These are phyloP conservation scores for Ammospiza caudacuta DNA, from an alignment of 2,113 vertebrate species.

Conservation along the genomic window DNA sequence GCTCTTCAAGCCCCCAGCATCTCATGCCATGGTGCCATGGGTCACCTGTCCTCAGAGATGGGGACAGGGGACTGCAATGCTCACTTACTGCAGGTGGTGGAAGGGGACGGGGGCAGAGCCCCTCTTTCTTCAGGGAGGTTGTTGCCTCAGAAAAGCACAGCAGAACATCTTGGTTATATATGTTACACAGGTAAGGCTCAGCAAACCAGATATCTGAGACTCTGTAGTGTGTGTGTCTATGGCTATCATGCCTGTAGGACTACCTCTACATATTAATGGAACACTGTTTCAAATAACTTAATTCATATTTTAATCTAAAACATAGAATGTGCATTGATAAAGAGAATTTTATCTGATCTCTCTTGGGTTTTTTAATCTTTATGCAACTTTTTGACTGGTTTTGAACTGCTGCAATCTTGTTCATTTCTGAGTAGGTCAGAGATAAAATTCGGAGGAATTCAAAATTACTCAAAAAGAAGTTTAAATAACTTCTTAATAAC, in stretches of 20 bases:
- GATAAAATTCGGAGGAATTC: neutral
- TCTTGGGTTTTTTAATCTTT: neutral
- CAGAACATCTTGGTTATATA: neutral
- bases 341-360: neutral
- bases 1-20: neutral
- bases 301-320: neutral
- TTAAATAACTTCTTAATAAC: neutral
- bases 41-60: neutral
- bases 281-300: neutral
- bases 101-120: neutral
- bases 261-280: neutral
- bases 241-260: neutral
- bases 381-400: neutral
- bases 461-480: neutral
- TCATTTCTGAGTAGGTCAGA: neutral
- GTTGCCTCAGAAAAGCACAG: neutral
- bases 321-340: neutral
- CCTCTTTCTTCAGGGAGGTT: neutral
- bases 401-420: neutral
- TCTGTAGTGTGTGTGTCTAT: neutral
- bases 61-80: rapidly evolving
- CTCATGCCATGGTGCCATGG: neutral
- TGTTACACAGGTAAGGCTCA: neutral
- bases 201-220: neutral
- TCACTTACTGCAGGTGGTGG: neutral